A percentile compares a stretch with the other conserved stretches of the same genome.
Evolutionary conservation across 1,140 invertebrate species (phyloP).

Genomic region (Zophobas atratus): DNA sequence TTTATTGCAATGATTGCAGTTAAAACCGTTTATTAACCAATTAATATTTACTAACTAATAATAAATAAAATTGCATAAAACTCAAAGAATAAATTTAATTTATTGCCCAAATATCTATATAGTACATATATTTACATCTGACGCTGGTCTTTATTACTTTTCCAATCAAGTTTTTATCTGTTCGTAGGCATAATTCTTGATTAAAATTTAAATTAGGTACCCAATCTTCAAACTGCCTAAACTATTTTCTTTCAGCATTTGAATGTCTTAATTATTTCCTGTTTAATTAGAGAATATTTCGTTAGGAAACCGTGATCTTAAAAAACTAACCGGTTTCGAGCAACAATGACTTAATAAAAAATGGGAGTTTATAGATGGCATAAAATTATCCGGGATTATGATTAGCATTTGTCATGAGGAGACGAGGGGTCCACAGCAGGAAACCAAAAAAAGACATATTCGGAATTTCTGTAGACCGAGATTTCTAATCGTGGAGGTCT

Average conservation of each 20-base stretch:
- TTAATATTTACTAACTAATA: neutral
- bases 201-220: constrained; percentile 29
- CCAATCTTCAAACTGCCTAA: constrained; percentile 2
- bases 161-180: neutral
- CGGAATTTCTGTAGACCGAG: neutral
- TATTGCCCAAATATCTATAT: neutral
- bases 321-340: constrained; percentile 2
- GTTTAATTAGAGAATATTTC: constrained; percentile 31
- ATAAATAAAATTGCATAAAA: neutral
- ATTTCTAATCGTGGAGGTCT: no score
- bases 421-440: constrained; percentile 10
- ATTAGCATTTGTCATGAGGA: constrained; percentile 17
- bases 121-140: neutral
- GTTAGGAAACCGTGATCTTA: neutral
- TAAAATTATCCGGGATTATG: constrained; percentile 21
- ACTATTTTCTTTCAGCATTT: constrained; percentile 26
- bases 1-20: constrained; percentile 29
- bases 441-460: neutral
- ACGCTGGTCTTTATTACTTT: neutral
- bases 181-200: neutral
- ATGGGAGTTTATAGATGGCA: constrained; percentile 34
- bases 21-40: constrained; percentile 36
- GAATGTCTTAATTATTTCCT: constrained; percentile 41
- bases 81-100: neutral
- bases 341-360: constrained; percentile 38